Conservation (phyloP, 2,888 invertebrate genomes). For the Chelonus formosanus region DNA sequence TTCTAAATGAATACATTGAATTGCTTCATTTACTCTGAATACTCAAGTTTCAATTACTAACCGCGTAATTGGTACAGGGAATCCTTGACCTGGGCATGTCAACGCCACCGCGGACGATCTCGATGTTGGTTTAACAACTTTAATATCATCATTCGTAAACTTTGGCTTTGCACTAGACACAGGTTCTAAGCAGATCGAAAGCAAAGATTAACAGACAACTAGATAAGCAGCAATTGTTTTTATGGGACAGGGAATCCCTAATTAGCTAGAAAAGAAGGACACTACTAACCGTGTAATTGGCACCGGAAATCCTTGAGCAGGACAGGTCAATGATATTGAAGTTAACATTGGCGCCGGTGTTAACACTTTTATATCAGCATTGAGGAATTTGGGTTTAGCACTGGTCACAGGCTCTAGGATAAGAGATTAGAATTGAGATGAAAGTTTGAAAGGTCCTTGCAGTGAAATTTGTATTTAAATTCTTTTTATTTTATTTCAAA, state of each 20-base stretch:
- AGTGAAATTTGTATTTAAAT: background rate
- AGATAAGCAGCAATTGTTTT: constrained; percentile 12
- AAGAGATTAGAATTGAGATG: constrained; percentile 1
- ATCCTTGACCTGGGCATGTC: constrained; percentile 70
- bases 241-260: constrained; percentile 27
- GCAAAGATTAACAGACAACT: constrained; percentile 15
- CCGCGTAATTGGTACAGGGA: constrained; percentile 65
- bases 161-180: constrained; percentile 76
- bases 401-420: constrained; percentile 76
- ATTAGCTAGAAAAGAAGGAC: constrained; percentile 6
- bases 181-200: constrained; percentile 68
- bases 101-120: constrained; percentile 60
- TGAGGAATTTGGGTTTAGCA: constrained; percentile 71
- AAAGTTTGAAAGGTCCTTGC: background rate
- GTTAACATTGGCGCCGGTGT: constrained; percentile 52
- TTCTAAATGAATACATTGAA: constrained; percentile 44
- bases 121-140: constrained; percentile 58
- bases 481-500: no score
- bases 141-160: constrained; percentile 69
- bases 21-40: background rate
- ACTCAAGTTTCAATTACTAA: constrained; percentile 46
- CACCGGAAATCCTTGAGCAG: constrained; percentile 70
- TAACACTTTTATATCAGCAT: constrained; percentile 61
- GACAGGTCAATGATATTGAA: constrained; percentile 66
- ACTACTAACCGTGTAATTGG: constrained; percentile 62